Evolutionary conservation across 2,113 vertebrate genomes (phyloP).

Genomic region (Tauraco erythrolophus): DNA sequence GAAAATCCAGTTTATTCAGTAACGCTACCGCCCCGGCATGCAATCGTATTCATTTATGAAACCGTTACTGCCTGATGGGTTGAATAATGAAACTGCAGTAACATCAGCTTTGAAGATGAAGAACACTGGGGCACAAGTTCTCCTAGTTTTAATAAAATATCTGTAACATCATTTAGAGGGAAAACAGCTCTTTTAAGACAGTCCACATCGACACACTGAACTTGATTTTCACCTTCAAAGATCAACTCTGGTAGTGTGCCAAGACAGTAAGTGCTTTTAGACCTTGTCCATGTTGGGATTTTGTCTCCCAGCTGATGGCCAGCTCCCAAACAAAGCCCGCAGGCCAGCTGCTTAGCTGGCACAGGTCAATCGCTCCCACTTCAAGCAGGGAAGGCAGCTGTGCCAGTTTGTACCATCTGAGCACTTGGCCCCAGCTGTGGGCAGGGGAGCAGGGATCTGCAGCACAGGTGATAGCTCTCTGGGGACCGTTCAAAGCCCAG

Average conservation of each 20-base stretch:
- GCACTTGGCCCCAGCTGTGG: neutral
- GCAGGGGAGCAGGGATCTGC: neutral
- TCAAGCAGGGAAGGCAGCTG: neutral
- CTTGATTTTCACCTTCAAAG: neutral
- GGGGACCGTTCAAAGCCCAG: neutral
- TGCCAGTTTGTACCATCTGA: neutral
- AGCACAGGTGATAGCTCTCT: neutral
- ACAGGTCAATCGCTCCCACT: accelerated
- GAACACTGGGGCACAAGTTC: neutral
- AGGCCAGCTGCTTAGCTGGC: neutral
- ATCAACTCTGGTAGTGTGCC: neutral
- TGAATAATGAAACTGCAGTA: neutral
- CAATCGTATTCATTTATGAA: neutral
- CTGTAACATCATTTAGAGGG: neutral
- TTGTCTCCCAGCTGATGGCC: neutral
- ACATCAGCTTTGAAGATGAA: neutral
- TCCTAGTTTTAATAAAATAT: neutral
- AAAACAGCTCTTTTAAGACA: neutral
- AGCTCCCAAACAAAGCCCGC: neutral
- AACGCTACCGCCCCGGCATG: neutral
- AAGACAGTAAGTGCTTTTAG: neutral
- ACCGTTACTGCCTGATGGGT: slow-evolving; percentile 1
- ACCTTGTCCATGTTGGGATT: neutral
- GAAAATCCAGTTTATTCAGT: slow-evolving; percentile 6
- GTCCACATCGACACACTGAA: neutral